These are phyloP conservation scores for Littorina saxatilis DNA, from an alignment of 1,140 invertebrate genomes.

Conservation along the genomic window DNA sequence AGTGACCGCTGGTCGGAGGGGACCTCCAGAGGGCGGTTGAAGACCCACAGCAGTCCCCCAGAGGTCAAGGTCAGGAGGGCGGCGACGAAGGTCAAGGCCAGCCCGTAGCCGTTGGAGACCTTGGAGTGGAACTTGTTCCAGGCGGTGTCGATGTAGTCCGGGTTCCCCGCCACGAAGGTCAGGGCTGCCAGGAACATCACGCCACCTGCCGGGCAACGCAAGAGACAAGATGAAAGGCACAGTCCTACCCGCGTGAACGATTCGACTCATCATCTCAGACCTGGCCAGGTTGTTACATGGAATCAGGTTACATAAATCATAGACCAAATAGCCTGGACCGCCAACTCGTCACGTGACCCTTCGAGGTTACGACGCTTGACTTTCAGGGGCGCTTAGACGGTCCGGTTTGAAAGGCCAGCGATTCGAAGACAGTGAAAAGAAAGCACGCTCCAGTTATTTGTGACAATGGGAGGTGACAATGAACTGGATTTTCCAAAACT, in stretches of 20 bases:
- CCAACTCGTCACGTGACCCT: no score
- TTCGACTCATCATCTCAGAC: no score
- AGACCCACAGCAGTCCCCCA: background rate
- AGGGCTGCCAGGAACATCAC: background rate
- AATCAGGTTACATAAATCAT: background rate
- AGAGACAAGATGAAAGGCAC: background rate
- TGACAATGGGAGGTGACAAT: no score
- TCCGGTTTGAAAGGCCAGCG: no score
- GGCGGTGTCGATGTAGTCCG: background rate
- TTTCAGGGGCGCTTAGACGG: background rate
- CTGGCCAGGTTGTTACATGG: background rate
- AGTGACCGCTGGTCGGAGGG: slow-evolving; percentile 7
- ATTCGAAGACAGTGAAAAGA: no score
- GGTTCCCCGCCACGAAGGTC: background rate
- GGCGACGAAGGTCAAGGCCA: slow-evolving; percentile 7
- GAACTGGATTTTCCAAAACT: no score
- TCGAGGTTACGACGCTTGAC: no score
- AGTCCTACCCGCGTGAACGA: no score
- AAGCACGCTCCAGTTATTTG: no score
- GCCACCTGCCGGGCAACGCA: background rate
- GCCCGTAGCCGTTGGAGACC: background rate
- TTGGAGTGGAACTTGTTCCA: no score
- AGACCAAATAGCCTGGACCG: no score
- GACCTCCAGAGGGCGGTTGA: slow-evolving; percentile 11
- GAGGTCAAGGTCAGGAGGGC: background rate